Conservation (phyloP, 2,797 vertebrate genomes). For the Hippoglossus hippoglossus region DNA sequence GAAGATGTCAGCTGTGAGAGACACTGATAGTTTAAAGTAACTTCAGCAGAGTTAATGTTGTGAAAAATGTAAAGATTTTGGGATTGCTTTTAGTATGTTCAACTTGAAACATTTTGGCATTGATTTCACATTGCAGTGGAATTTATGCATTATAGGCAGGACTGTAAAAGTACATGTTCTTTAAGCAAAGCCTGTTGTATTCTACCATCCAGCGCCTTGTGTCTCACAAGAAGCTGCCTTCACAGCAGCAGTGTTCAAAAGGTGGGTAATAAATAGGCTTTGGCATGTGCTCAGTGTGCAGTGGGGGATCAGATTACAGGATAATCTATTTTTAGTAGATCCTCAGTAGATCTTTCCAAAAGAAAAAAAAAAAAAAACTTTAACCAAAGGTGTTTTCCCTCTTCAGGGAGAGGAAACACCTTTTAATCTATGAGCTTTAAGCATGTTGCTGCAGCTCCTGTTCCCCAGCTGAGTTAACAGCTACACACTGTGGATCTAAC, state of each 20-base stretch:
- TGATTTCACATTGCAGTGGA: neutral
- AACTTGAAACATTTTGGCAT: too few species aligned
- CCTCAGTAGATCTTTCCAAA: constrained; percentile 24
- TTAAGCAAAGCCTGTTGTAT: neutral
- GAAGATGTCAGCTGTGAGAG: constrained; percentile 8
- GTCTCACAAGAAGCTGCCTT: constrained; percentile 25
- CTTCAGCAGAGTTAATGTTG: too few species aligned
- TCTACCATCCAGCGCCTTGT: neutral
- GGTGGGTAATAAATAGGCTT: constrained; percentile 74
- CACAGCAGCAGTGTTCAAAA: constrained; percentile 39
- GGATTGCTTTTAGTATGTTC: too few species aligned
- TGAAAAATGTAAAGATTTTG: too few species aligned
- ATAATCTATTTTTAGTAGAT: constrained; percentile 70
- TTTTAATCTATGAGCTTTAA: neutral
- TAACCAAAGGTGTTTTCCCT: constrained; percentile 15
- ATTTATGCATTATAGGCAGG: neutral
- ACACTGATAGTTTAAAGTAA: too few species aligned
- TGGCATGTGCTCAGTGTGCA: constrained; percentile 48
- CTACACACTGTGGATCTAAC: constrained; percentile 3
- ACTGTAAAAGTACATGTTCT: neutral
- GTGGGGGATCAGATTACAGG: constrained; percentile 68
- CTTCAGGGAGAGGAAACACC: neutral
- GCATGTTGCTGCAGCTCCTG: constrained; percentile 8
- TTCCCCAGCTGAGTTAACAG: constrained; percentile 9
- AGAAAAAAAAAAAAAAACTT: constrained; percentile 17